Evolutionary conservation across 30 jellyfish, hydroid and myxozoan species (phyloP).

Genomic region (Pelagia noctiluca): DNA sequence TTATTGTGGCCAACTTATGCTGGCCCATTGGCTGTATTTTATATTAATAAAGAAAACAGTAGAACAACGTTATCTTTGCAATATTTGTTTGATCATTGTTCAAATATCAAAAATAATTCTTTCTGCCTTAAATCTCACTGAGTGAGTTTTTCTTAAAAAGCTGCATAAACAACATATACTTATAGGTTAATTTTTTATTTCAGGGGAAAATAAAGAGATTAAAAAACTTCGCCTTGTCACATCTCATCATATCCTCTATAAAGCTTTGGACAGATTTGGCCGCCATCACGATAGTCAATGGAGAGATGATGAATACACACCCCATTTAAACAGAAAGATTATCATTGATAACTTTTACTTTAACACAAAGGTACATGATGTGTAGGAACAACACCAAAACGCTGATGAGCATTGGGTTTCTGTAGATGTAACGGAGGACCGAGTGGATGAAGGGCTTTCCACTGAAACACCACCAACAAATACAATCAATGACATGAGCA

Average conservation of each 20-base stretch:
- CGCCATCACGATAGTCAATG: too few species aligned
- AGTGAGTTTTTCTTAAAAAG: too few species aligned
- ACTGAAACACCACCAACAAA: slow-evolving; percentile 3
- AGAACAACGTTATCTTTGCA: too few species aligned
- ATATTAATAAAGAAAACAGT: too few species aligned
- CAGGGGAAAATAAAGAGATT: slow-evolving; percentile 14
- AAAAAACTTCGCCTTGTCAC: slow-evolving; percentile 4
- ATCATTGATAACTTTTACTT: slow-evolving; percentile 3
- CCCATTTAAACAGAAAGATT: slow-evolving; percentile 4
- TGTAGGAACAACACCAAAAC: background rate
- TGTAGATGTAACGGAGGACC: slow-evolving; percentile 10
- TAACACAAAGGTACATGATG: slow-evolving; percentile 1
- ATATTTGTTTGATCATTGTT: too few species aligned
- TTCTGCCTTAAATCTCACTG: too few species aligned
- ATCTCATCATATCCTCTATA: slow-evolving; percentile 4
- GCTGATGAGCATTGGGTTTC: slow-evolving; percentile 13
- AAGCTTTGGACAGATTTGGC: slow-evolving; percentile 1
- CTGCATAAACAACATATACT: too few species aligned
- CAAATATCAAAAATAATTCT: too few species aligned
- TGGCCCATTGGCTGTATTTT: too few species aligned
- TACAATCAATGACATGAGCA: background rate
- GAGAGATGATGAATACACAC: background rate
- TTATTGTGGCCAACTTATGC: too few species aligned
- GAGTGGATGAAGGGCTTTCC: slow-evolving; percentile 11
- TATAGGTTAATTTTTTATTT: too few species aligned